Percentiles rank a stretch among this genome's conserved stretches.
phyloP scores from a whole-genome alignment of 2,888 invertebrate genomes.

The Hydrotaea cyrtoneurina region DNA sequence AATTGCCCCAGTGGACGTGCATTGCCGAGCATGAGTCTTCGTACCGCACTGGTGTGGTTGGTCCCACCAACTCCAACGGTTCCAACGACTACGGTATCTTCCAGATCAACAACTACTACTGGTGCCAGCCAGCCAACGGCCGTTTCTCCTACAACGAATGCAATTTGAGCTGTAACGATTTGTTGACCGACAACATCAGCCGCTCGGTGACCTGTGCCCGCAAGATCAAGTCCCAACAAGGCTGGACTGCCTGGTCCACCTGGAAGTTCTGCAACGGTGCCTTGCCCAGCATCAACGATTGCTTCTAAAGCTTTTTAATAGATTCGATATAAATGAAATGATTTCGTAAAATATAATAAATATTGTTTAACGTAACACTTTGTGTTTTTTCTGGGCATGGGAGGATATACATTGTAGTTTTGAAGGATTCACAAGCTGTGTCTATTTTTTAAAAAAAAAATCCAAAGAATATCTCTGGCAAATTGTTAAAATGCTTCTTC shows the following conservation, averaged over 20 bases:
- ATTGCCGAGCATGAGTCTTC: conserved; percentile 74
- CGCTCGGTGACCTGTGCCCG: conserved; percentile 74
- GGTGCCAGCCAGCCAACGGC: conserved; percentile 74
- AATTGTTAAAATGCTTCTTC: too few species aligned
- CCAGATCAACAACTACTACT: conserved; percentile 72
- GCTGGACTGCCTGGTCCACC: conserved; percentile 77
- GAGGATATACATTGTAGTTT: too few species aligned
- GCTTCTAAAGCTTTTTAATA: too few species aligned
- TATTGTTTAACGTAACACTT: too few species aligned
- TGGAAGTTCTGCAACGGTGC: conserved; percentile 73
- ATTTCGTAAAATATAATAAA: background rate
- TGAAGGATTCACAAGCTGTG: too few species aligned
- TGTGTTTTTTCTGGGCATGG: too few species aligned
- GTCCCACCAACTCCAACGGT: conserved; percentile 80
- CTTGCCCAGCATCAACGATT: conserved; percentile 72
- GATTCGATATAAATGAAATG: too few species aligned
- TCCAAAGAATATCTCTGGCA: too few species aligned
- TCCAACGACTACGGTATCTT: conserved; percentile 79
- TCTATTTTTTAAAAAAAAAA: too few species aligned
- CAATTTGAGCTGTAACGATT: conserved; percentile 71
- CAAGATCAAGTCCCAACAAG: conserved; percentile 74
- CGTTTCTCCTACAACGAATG: conserved; percentile 75
- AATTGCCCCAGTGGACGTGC: conserved; percentile 74
- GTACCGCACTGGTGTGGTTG: conserved; percentile 80
- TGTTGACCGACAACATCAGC: conserved; percentile 75